Evolutionary conservation across 2,113 vertebrate species (phyloP), one percentile per base, ranked within the genome.

Genomic region (Rana temporaria): DNA sequence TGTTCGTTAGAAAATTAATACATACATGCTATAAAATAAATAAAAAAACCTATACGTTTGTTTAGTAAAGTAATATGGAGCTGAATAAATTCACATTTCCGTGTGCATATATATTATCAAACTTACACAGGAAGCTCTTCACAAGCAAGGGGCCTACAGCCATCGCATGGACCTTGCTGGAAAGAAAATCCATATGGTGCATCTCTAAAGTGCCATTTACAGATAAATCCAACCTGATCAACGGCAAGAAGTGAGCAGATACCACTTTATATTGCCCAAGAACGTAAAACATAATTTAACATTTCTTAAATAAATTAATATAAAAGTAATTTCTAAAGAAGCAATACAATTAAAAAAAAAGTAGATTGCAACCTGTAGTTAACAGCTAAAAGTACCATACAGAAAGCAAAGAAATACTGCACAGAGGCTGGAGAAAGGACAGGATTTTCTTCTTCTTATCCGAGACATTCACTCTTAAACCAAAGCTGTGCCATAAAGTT

Each of bases 191-290:
- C 57, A 26, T 24, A 42, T 24, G 67, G 34, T n/a, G 67, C 78
- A 32, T 32, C 42, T 48, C 12, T 71, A 80, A 82, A 90, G 90
- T 89, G 86, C 89, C 4, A 26, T 88, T 83, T 86, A 83, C 90
- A 86, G 88, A 79, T 89, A 85, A 90, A 92, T 89, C 91, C 90
- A 90, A 88, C 90, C 90, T 90, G 73, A 90, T 91, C 91, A 88
- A 86, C 91, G 93, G 91, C 92, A 92, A 94, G 94, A 94, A 91
- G 89, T 90, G 92, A 95, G 92, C 93, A 95, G 93, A 93, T 90
- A 81, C 0, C n/a, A 86, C 89, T 90, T 90, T 87, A 91, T 90
- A 93, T 92, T 90, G 90, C 92, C 92, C 91, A 91, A 92, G 90
- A 89, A 92, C 88, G 22, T 87, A 88, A 89, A 90, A 90, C 91